phyloP scores from a whole-genome alignment of 2,113 vertebrate species.

The Tinamus guttatus region DNA sequence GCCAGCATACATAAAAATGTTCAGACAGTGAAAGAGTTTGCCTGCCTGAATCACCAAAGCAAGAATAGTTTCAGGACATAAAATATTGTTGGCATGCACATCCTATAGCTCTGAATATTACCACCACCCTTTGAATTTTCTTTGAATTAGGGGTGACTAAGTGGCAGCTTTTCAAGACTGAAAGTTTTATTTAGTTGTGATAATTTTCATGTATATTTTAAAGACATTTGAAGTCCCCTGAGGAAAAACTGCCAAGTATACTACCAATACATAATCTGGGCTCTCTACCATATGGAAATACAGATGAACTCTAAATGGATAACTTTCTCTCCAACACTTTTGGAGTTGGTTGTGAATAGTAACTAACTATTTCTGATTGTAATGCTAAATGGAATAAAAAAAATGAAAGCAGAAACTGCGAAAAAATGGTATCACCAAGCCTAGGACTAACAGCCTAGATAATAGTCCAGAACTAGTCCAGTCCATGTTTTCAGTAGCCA shows the following conservation, averaged over 20 bases:
- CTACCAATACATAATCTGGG: neutral
- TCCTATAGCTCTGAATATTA: neutral
- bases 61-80: neutral
- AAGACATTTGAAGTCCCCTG: neutral
- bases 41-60: neutral
- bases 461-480: neutral
- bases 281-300: neutral
- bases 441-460: neutral
- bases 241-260: neutral
- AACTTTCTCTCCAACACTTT: neutral
- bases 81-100: neutral
- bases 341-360: neutral
- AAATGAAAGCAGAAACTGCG: neutral
- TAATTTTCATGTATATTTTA: neutral
- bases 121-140: neutral
- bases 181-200: constrained; percentile 10
- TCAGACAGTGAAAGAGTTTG: neutral
- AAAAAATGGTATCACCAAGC: neutral
- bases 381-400: neutral
- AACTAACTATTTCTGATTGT: neutral
- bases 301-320: neutral
- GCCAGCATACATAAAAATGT: neutral
- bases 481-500: neutral
- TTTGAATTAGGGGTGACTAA: neutral
- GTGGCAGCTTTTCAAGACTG: neutral